These are phyloP conservation scores for Diaphora mendica DNA, from an alignment of 2,888 invertebrate species.

Conservation along the genomic window DNA sequence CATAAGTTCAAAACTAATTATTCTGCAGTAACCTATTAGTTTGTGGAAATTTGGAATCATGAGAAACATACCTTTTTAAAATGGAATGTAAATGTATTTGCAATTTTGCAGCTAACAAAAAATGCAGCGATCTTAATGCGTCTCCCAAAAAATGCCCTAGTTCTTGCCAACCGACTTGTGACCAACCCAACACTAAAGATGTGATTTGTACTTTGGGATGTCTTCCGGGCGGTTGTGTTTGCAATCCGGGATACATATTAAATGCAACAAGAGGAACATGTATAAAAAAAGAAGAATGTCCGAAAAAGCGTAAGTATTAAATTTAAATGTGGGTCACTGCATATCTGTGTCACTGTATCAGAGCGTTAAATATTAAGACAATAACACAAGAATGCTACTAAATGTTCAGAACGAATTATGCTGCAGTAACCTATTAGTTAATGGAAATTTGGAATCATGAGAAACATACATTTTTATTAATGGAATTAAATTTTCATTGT, in stretches of 20 bases:
- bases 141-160: slow-evolving; percentile 39
- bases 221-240: slow-evolving; percentile 52
- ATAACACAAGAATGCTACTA: too few species aligned
- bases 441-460: too few species aligned
- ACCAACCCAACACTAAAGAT: slow-evolving; percentile 28
- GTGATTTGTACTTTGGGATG: slow-evolving; percentile 29
- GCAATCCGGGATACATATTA: slow-evolving; percentile 51
- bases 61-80: too few species aligned
- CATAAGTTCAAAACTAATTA: background rate
- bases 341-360: too few species aligned
- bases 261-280: slow-evolving; percentile 43
- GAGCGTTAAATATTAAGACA: too few species aligned
- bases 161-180: slow-evolving; percentile 51
- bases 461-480: too few species aligned
- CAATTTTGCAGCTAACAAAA: background rate
- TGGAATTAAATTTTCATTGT: background rate
- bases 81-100: too few species aligned
- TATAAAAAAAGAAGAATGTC: slow-evolving; percentile 46
- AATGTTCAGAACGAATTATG: background rate
- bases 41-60: too few species aligned
- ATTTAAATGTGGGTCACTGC: background rate
- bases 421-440: too few species aligned
- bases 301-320: slow-evolving; percentile 20
- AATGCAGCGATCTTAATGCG: slow-evolving; percentile 9
- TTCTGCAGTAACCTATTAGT: too few species aligned